Percentiles rank a stretch among this genome's conserved stretches.
Evolutionary conservation across 2,888 invertebrate species (phyloP).

Genomic region (Buathra laborator): DNA sequence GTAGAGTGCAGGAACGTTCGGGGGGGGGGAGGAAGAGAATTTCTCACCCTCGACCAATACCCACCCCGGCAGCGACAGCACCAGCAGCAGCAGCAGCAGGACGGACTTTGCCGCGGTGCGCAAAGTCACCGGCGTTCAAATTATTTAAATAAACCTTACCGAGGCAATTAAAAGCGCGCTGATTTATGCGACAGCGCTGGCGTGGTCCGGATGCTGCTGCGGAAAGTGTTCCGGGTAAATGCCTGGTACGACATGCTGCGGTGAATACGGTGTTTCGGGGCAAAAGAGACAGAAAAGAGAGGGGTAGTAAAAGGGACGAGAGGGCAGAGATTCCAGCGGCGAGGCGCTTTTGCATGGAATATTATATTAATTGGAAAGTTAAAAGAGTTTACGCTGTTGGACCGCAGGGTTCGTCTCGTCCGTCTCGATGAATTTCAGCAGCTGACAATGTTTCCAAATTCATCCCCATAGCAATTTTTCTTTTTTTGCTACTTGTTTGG

Average conservation of each 20-base stretch:
- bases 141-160: conserved; percentile 80
- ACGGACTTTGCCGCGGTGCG: conserved; percentile 54
- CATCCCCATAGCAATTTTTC: background rate
- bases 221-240: conserved; percentile 52
- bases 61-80: conserved; percentile 11
- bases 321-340: conserved; percentile 45
- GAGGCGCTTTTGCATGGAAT: conserved; percentile 42
- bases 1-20: conserved; percentile 8
- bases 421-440: conserved; percentile 28
- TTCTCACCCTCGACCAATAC: conserved; percentile 6
- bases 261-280: conserved; percentile 16
- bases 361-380: conserved; percentile 81
- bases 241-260: conserved; percentile 48
- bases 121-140: conserved; percentile 73
- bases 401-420: background rate
- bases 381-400: conserved; percentile 74
- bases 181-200: conserved; percentile 76
- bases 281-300: conserved; percentile 37
- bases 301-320: conserved; percentile 13
- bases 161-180: conserved; percentile 80
- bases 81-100: conserved; percentile 21
- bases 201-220: conserved; percentile 54
- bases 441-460: conserved; percentile 8
- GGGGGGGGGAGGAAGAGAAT: background rate
- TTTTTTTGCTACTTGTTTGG: background rate